phyloP scores from a whole-genome alignment of 2,888 invertebrate species.

The Sminthurides aquaticus region DNA sequence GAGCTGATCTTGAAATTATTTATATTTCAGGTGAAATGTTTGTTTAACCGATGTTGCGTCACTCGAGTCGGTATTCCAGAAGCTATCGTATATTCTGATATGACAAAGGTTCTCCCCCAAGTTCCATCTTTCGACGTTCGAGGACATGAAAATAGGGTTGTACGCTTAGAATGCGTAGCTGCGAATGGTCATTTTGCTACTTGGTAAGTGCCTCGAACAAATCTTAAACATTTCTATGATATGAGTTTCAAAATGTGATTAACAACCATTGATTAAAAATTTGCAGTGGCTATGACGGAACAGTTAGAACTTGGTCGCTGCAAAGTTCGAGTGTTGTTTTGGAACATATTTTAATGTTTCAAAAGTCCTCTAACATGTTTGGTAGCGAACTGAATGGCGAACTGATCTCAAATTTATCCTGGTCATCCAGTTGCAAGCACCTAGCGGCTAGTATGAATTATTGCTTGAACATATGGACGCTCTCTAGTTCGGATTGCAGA shows the following conservation, averaged over 20 bases:
- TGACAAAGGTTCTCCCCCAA: conserved; percentile 49
- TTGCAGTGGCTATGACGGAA: conserved; percentile 56
- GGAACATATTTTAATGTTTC: conserved; percentile 54
- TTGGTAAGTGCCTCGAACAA: conserved; percentile 45
- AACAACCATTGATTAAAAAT: too few species aligned
- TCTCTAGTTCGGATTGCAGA: conserved; percentile 46
- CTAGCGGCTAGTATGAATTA: conserved; percentile 55
- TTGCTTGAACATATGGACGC: conserved; percentile 54
- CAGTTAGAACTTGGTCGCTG: conserved; percentile 54
- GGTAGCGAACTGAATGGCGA: conserved; percentile 53
- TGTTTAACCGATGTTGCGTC: conserved; percentile 47
- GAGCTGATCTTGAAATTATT: not conserved
- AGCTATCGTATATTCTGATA: conserved; percentile 51
- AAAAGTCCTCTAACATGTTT: conserved; percentile 50
- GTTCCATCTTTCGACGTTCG: conserved; percentile 49
- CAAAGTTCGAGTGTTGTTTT: conserved; percentile 48
- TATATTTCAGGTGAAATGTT: conserved; percentile 46
- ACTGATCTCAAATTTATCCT: conserved; percentile 50
- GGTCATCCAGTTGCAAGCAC: conserved; percentile 53
- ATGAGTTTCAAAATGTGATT: too few species aligned
- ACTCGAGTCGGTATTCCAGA: conserved; percentile 47
- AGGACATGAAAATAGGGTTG: conserved; percentile 54
- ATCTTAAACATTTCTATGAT: too few species aligned
- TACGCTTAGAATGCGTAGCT: conserved; percentile 50
- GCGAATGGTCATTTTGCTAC: conserved; percentile 52